A percentile compares a stretch with the other conserved stretches of the same genome.
These are phyloP conservation scores for Troides oblongomaculatus DNA, from an alignment of 2,888 invertebrate genomes.

Conservation along the genomic window DNA sequence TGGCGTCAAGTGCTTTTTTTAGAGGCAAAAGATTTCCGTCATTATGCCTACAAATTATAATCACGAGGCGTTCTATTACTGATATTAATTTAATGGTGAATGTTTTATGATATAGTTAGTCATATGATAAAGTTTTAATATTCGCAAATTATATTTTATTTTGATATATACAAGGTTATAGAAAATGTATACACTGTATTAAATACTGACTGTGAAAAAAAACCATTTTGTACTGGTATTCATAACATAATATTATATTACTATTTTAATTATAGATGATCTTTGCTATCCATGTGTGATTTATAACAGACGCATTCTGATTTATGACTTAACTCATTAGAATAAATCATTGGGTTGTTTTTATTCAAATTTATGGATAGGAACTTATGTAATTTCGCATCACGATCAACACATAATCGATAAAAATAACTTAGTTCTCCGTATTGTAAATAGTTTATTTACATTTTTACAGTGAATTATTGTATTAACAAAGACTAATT, in stretches of 20 bases:
- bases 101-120: not conserved
- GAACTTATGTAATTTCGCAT: not conserved
- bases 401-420: not conserved
- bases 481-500: no score
- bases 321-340: conserved; percentile 19
- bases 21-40: conserved; percentile 61
- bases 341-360: conserved; percentile 24
- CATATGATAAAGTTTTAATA: not conserved
- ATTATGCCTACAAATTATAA: conserved; percentile 65
- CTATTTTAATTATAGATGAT: conserved; percentile 23
- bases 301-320: conserved; percentile 15
- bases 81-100: conserved; percentile 46
- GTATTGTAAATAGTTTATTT: no score
- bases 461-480: no score
- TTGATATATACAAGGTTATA: not conserved
- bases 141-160: no score
- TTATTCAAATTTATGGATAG: not conserved
- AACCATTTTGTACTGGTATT: conserved; percentile 14
- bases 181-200: not conserved
- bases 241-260: conserved; percentile 6
- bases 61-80: conserved; percentile 60
- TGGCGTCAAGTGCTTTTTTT: conserved; percentile 55
- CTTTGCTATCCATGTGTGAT: conserved; percentile 20
- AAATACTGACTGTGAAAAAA: not conserved
- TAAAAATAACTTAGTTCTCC: no score